Evolutionary conservation across 2,888 invertebrate genomes (phyloP).

Genomic region (Schizaphis graminum): DNA sequence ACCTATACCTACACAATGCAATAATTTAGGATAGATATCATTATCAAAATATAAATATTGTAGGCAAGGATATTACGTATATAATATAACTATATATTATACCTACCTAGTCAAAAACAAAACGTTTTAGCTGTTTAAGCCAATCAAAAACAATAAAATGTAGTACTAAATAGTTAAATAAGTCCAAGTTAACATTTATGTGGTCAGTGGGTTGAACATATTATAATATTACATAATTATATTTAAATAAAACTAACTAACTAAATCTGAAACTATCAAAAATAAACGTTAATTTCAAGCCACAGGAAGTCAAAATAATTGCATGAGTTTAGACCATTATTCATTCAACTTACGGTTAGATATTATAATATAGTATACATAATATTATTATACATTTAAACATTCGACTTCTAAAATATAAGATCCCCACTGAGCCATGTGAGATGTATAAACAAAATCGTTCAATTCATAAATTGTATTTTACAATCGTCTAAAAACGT

Average conservation of each 20-base stretch:
- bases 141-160: conserved; percentile 14
- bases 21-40: background rate
- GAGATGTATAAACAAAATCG: background rate
- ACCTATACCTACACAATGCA: background rate
- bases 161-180: background rate
- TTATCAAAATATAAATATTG: background rate
- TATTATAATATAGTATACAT: conserved; percentile 27
- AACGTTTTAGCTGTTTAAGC: background rate
- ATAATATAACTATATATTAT: background rate
- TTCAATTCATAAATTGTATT: conserved; percentile 10
- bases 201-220: background rate
- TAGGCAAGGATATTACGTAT: background rate
- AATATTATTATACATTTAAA: conserved; percentile 17
- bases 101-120: background rate
- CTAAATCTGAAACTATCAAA: background rate
- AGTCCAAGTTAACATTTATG: background rate
- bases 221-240: background rate
- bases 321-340: conserved; percentile 23
- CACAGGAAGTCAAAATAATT: conserved; percentile 46
- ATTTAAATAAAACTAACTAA: background rate
- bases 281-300: conserved; percentile 2
- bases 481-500: conserved; percentile 19
- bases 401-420: background rate
- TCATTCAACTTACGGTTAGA: conserved; percentile 38
- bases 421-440: background rate